Evolutionary conservation across 1,140 invertebrate genomes (phyloP).

Genomic region (Drosophila sechellia): DNA sequence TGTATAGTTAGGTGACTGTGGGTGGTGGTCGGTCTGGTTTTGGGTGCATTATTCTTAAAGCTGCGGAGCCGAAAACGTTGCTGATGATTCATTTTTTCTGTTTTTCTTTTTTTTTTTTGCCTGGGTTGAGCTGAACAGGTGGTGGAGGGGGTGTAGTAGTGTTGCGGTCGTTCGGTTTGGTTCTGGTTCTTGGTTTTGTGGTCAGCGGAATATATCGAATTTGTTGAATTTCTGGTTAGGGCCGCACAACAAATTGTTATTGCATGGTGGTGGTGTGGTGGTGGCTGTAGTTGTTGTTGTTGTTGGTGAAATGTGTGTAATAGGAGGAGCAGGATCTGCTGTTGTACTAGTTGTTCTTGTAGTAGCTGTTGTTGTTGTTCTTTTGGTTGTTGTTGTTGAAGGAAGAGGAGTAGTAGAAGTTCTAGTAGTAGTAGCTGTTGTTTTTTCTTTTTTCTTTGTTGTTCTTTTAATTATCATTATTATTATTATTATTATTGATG

Average conservation of each 20-base stretch:
- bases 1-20: slow-evolving; percentile 20
- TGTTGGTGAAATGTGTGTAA: slow-evolving; percentile 79
- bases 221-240: slow-evolving; percentile 61
- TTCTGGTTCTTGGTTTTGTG: slow-evolving; percentile 29
- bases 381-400: slow-evolving; percentile 52
- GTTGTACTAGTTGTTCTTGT: slow-evolving; percentile 80
- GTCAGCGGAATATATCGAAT: slow-evolving; percentile 76
- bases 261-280: slow-evolving; percentile 27
- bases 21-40: slow-evolving; percentile 2
- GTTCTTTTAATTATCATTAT: slow-evolving; percentile 3
- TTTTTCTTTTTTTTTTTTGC: not conserved
- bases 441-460: slow-evolving; percentile 13
- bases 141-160: slow-evolving; percentile 29
- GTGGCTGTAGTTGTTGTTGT: slow-evolving; percentile 29
- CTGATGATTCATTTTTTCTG: slow-evolving; percentile 28
- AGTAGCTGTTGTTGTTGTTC: slow-evolving; percentile 67
- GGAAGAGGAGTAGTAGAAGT: slow-evolving; percentile 81
- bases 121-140: slow-evolving; percentile 41
- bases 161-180: slow-evolving; percentile 32
- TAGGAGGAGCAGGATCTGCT: slow-evolving; percentile 76
- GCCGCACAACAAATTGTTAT: slow-evolving; percentile 52
- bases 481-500: slow-evolving; percentile 12
- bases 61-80: slow-evolving; percentile 44
- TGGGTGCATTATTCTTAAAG: slow-evolving; percentile 30
- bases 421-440: slow-evolving; percentile 65